phyloP scores from a whole-genome alignment of 1,140 invertebrate genomes.

The Zaprionus taronus region DNA sequence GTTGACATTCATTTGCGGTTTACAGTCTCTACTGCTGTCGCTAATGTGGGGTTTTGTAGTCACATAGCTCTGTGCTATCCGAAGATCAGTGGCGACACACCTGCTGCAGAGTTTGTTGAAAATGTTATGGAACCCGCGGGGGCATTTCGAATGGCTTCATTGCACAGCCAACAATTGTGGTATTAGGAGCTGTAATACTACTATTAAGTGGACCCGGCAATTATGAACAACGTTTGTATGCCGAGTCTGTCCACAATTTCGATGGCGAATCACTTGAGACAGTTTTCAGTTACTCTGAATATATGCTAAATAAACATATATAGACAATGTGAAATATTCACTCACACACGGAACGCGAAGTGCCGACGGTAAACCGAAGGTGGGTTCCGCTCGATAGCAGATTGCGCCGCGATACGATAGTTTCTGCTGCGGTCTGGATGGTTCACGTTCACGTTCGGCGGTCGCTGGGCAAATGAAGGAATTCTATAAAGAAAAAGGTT shows the following conservation, averaged over 20 bases:
- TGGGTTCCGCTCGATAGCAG: constrained; percentile 24
- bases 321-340: constrained; percentile 20
- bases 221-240: constrained; percentile 19
- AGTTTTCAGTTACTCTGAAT: constrained; percentile 3
- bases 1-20: constrained; percentile 33
- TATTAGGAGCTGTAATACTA: constrained; percentile 34
- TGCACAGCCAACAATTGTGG: constrained; percentile 18
- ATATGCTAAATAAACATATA: background rate
- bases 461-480: constrained; percentile 71
- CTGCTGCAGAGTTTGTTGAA: constrained; percentile 16
- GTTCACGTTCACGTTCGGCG: constrained; percentile 51
- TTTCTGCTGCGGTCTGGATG: constrained; percentile 18
- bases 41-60: constrained; percentile 39
- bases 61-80: constrained; percentile 6
- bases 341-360: constrained; percentile 56
- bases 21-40: constrained; percentile 6
- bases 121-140: constrained; percentile 21
- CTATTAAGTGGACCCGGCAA: constrained; percentile 16
- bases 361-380: constrained; percentile 74
- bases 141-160: constrained; percentile 15
- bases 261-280: constrained; percentile 4
- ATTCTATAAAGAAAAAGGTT: constrained; percentile 40
- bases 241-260: background rate
- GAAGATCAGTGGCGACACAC: constrained; percentile 27
- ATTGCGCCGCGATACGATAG: constrained; percentile 22